Base-by-base conservation (phyloP, 2,888 invertebrate species). In the Meghimatium bilineatum region DNA sequence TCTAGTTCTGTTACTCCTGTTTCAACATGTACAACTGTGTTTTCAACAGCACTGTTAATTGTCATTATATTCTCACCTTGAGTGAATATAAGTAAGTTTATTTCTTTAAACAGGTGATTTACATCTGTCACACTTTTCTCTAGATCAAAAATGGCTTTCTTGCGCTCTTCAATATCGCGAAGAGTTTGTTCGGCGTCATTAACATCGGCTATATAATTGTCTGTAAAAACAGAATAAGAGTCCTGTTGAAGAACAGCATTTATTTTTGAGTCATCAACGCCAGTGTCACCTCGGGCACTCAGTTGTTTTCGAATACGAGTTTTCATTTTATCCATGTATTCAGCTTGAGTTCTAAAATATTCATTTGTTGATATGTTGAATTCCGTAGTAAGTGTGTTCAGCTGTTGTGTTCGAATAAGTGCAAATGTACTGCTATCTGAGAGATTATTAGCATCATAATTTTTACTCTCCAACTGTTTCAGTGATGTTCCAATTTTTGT, bases 51-150 rank as follows among this genome's bases (percentile, higher is more conserved):
- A 52, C 83, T 81, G 80, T 91, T 91, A 71, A 91, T 90, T n/a
- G 85, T 89, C 78, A 89, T 88, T 77, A 91, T 81, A 56, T 85
- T 88, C 85, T 91, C 91, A n/a, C 91, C 91, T 85, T 91, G 91
- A 63, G 87, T 88, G 56, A 88, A 84, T 32, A 91, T 88, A 56
- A 91, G 72, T 26, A 88, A 85, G 85, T 90, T 90, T 72, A 91
- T 87, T 49, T 90, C 91, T 69, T 89, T 90, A 80, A 91, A 91
- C 44, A 91, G 81, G 29, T 85, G 80, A 84, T 91, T 90, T 6
- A 91, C 91, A 82, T 90, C 88, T 26, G 89, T 82, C 12, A 91
- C 89, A 85, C 89, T 89, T 74, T 88, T 87, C 87, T 91, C 91
- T 38, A 91, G 85, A 49, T 89, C 88, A 60, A 88, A 87, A 71